A percentile compares a stretch with the other conserved stretches of the same genome.
Evolutionary conservation across 2,888 invertebrate species (phyloP).

Genomic region (Allacma fusca): DNA sequence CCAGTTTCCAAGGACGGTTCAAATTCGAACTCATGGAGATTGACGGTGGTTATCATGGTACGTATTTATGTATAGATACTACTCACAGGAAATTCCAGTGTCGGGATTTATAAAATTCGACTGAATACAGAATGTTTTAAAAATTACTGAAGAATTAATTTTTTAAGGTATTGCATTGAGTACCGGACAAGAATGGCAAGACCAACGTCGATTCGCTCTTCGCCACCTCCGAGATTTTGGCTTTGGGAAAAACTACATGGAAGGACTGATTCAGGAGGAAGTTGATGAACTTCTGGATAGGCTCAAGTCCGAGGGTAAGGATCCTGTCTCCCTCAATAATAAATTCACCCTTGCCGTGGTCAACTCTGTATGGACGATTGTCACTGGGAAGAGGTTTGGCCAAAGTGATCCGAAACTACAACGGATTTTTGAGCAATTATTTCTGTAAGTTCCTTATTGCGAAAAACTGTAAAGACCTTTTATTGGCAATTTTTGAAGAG

Average conservation of each 20-base stretch:
- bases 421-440: neutral
- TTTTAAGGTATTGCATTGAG: neutral
- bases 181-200: neutral
- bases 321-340: neutral
- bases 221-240: constrained; percentile 14
- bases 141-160: neutral
- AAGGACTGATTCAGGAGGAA: constrained; percentile 26
- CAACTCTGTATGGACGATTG: constrained; percentile 30
- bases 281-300: constrained; percentile 29
- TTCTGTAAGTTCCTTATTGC: too few species aligned
- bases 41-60: neutral
- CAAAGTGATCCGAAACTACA: constrained; percentile 23
- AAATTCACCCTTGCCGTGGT: constrained; percentile 35
- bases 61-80: too few species aligned
- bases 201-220: neutral
- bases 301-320: constrained; percentile 9
- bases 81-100: neutral
- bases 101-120: neutral
- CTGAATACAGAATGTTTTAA: neutral
- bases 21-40: neutral
- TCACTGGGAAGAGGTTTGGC: constrained; percentile 18
- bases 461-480: too few species aligned
- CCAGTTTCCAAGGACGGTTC: neutral
- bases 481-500: too few species aligned
- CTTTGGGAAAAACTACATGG: constrained; percentile 36